Evolutionary conservation across 2,888 invertebrate genomes (phyloP), one percentile per base, ranked within the genome.

Genomic region (Torymus texanus): DNA sequence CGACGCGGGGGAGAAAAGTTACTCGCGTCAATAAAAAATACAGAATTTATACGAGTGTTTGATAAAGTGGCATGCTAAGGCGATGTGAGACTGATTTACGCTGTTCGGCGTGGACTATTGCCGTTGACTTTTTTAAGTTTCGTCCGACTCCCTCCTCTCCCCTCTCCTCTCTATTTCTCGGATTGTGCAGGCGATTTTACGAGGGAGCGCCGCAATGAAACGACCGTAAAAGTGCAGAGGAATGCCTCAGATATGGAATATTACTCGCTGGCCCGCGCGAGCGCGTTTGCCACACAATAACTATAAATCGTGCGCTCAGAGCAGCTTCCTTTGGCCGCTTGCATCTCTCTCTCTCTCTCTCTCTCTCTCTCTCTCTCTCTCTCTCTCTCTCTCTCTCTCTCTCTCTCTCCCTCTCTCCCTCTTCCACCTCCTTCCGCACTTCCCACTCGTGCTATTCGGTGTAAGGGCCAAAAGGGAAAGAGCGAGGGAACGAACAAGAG

Each of bases 191-290:
- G 41, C 61, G 78, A 78, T 73, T 78, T 78, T 70, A 70, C 73
- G 73, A 71, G 66, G 61, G 66, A 56, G 21, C 62, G 68, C 50
- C 61, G 73, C 74, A 78, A 78, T 68, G 78, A 78, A 78, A 78
- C 78, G 78, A 73, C 67, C 78, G 68, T 78, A 78, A 78, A 78
- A 78, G 73, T 74, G 78, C 78, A 74, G 59, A 77, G 74, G 78
- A 73, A 78, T 74, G 74, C 78, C 68, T 73, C 68, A 78, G 73
- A 78, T 78, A 78, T 78, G 73, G 78, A 78, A 78, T 78, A 78
- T 78, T 78, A 68, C 73, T 72, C 24, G 61, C 21, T 67, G 41
- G 59, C 58, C 65, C 70, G 76, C 21, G n/a, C 56, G 16, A 56
- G 51, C 59, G 14, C 66, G 58, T 51, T 71, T 71, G 65, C 73